Base-by-base conservation (phyloP, 2,888 invertebrate genomes). In the Mayetiola destructor region DNA sequence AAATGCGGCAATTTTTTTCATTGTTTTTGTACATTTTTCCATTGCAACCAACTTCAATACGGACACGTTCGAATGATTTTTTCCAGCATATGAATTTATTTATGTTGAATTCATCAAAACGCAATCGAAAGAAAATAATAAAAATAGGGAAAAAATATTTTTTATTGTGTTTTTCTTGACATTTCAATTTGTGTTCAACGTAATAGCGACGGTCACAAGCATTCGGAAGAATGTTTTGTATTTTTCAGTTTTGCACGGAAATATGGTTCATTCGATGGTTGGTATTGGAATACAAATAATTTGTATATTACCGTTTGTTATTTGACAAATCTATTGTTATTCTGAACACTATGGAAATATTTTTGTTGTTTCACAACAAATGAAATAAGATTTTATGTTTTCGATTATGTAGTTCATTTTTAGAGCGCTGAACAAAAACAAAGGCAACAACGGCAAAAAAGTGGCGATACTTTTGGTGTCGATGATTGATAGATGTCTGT, bases 21-120 rank as follows among this genome's bases (percentile, higher is more conserved):
- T 48, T 48, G 27, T 48, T 48, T 48, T n/a, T 48, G 27, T 14
- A 27, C n/a, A 27, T 14, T 48, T 48, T 48, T 27, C 48, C 48
- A 48, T 48, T 48, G 48, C 48, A 27, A 48, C n/a, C 29, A 27
- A 2, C 39, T 8, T 12, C 40, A 20, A 23, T 12, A 12, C 16
- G 27, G 48, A 27, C 20, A 48, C 48, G 48, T 48, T 16, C 27
- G 48, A 48, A 23, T 48, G 48, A 48, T 48, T 48, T 48, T 27
- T 27, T n/a, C n/a, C n/a, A 27, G 48, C 48, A 48, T 48, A 48
- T n/a, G n/a, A n/a, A 48, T 27, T 27, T 48, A 48, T 48, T 48
- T n/a, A 48, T 48, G 48, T 48, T n/a, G 18, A 48, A n/a, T 48
- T 48, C 18, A 39, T 23, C 21, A 42, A 21, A 42, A 23, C 23